phyloP scores from a whole-genome alignment of 2,797 vertebrate species.

The Pangasius macronema region DNA sequence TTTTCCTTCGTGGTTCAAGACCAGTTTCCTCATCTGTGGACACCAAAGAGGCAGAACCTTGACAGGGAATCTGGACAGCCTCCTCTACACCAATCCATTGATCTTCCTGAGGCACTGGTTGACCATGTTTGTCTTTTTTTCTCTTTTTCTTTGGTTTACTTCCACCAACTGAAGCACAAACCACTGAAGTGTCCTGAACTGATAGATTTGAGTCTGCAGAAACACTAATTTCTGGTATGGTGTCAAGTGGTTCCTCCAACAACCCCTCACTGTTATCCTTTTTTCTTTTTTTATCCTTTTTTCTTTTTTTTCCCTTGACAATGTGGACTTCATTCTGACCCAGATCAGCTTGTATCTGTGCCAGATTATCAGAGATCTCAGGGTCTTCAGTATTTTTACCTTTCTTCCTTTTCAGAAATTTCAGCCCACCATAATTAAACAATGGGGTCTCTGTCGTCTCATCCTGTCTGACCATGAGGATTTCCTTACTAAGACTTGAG shows the following conservation, averaged over 20 bases:
- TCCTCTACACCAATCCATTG: neutral
- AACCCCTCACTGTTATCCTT: neutral
- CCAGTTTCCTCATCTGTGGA: neutral
- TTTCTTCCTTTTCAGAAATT: constrained; percentile 36
- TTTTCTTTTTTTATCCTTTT: neutral
- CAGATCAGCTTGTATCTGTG: neutral
- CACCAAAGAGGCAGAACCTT: neutral
- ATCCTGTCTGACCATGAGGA: neutral
- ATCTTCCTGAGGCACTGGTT: neutral
- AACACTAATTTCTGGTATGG: neutral
- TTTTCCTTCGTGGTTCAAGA: constrained; percentile 21
- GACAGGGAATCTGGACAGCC: neutral
- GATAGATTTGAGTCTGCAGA: neutral
- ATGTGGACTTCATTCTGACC: neutral
- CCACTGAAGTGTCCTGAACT: neutral
- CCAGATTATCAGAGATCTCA: neutral
- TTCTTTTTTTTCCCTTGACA: neutral
- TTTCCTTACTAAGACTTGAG: neutral
- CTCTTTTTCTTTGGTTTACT: neutral
- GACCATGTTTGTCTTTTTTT: neutral
- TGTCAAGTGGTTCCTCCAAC: neutral
- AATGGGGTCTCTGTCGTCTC: neutral
- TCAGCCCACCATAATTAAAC: constrained; percentile 39
- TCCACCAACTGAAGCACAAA: neutral
- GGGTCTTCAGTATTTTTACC: neutral